Evolutionary conservation across 2,888 invertebrate genomes (phyloP).

Genomic region (Suillia variegata): DNA sequence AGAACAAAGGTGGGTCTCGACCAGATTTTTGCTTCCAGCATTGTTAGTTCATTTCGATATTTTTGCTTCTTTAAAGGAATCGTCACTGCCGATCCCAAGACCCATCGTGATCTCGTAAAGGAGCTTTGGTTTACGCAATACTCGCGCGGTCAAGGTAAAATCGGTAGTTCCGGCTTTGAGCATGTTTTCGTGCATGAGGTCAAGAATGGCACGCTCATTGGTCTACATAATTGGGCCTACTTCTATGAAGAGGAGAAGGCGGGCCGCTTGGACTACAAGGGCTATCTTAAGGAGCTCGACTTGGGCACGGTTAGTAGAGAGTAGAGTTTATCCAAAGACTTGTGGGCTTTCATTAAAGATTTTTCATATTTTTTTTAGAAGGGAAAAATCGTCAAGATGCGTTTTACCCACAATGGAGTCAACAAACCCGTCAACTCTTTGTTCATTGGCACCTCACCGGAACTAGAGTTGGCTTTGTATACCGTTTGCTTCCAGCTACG

Average conservation of each 20-base stretch:
- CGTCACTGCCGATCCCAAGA: slow-evolving; percentile 69
- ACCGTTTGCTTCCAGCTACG: slow-evolving; percentile 83
- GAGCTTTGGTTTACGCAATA: slow-evolving; percentile 83
- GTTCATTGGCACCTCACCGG: slow-evolving; percentile 87
- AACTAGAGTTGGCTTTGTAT: slow-evolving; percentile 88
- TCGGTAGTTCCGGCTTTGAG: slow-evolving; percentile 91
- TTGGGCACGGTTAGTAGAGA: slow-evolving; percentile 71
- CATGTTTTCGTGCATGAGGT: slow-evolving; percentile 90
- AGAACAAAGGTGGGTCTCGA: slow-evolving; percentile 64
- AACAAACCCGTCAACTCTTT: slow-evolving; percentile 79
- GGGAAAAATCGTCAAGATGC: slow-evolving; percentile 75
- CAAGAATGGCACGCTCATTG: slow-evolving; percentile 77
- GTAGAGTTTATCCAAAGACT: no score
- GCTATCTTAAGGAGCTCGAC: slow-evolving; percentile 75
- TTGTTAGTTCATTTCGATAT: background rate
- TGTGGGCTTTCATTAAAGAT: no score
- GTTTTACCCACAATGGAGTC: slow-evolving; percentile 72
- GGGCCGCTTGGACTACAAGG: slow-evolving; percentile 76
- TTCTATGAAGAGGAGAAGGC: slow-evolving; percentile 77
- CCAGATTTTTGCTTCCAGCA: background rate
- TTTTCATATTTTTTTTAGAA: slow-evolving; percentile 65
- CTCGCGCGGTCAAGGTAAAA: slow-evolving; percentile 76
- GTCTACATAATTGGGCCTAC: slow-evolving; percentile 91
- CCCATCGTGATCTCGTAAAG: slow-evolving; percentile 75
- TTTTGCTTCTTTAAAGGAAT: slow-evolving; percentile 59